These are phyloP conservation scores for Trichonephila inaurata DNA, from an alignment of 1,140 invertebrate genomes.

Conservation along the genomic window DNA sequence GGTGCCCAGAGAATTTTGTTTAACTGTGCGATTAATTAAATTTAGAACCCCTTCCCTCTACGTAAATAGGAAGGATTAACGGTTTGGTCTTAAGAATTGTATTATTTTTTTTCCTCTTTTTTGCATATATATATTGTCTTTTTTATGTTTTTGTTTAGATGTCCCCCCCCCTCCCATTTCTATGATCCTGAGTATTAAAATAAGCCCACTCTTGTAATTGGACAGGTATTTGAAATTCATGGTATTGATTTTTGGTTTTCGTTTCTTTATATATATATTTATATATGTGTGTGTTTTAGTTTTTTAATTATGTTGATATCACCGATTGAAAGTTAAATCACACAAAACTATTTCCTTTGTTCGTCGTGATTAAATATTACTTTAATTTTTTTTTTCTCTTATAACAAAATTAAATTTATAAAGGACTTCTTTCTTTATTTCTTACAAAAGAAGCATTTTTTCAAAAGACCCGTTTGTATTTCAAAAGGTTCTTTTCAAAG, in stretches of 20 bases:
- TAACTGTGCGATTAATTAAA: constrained; percentile 74
- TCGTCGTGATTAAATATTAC: too few species aligned
- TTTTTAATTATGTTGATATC: too few species aligned
- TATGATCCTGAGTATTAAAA: neutral
- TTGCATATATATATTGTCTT: neutral
- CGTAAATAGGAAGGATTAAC: constrained; percentile 66
- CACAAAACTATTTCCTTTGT: too few species aligned
- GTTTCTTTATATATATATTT: too few species aligned
- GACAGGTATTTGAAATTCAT: neutral
- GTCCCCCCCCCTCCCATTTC: neutral
- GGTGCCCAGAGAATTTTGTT: constrained; percentile 61
- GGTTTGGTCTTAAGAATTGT: neutral
- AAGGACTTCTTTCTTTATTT: too few species aligned
- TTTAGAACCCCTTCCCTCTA: constrained; percentile 31
- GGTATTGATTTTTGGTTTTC: neutral
- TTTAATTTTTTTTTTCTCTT: too few species aligned
- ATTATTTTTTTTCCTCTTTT: neutral
- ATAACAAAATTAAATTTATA: too few species aligned
- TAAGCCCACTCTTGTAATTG: neutral
- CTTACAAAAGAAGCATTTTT: too few species aligned
- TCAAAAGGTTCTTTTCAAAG: too few species aligned
- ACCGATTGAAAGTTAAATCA: too few species aligned
- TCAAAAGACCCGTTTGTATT: too few species aligned
- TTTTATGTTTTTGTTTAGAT: constrained; percentile 6
- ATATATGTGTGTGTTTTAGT: too few species aligned